phyloP scores from a whole-genome alignment of 2,113 vertebrate genomes.

The Craseonycteris thonglongyai region DNA sequence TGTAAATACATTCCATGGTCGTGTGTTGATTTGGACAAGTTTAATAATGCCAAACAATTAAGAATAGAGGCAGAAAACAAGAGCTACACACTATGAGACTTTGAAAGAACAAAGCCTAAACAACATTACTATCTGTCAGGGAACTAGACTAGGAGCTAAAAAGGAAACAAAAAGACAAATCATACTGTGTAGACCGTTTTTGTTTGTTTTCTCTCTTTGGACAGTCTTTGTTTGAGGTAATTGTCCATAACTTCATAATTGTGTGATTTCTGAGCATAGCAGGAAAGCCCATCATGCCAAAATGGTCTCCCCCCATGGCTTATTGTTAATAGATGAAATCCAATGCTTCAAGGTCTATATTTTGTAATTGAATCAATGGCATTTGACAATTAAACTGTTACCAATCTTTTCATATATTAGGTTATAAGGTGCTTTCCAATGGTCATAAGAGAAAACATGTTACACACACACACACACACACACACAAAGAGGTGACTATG shows the following conservation, averaged over 20 bases:
- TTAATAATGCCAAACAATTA: slow-evolving; percentile 15
- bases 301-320: neutral
- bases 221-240: neutral
- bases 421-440: neutral
- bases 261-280: neutral
- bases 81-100: neutral
- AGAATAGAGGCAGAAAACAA: neutral
- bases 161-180: neutral
- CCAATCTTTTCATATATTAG: neutral
- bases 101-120: neutral
- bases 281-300: neutral
- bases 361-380: neutral
- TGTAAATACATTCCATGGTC: neutral
- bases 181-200: neutral
- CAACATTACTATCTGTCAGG: neutral
- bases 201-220: neutral
- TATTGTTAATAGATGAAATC: neutral
- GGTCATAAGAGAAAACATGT: neutral
- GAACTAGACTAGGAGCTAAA: neutral
- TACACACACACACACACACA: too few species aligned
- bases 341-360: neutral
- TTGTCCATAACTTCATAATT: neutral
- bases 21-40: neutral
- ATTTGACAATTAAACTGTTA: neutral
- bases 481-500: neutral